Conservation (phyloP, 2,797 vertebrate genomes). For the Scolopax rusticola region DNA sequence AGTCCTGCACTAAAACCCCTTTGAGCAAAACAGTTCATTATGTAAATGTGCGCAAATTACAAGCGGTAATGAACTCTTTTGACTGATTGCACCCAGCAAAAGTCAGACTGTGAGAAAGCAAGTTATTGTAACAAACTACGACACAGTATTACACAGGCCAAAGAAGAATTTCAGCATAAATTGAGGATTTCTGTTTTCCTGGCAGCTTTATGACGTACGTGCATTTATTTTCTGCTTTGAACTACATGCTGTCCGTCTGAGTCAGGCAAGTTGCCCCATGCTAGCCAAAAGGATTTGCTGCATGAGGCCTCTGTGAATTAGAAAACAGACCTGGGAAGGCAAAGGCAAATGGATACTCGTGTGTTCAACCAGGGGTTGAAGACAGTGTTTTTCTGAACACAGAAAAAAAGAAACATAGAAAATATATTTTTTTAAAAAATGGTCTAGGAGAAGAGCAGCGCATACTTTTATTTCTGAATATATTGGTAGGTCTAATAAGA, state of each 20-base stretch:
- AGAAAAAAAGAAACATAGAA: not conserved
- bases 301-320: not conserved
- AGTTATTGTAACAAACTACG: not conserved
- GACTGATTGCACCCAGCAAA: not conserved
- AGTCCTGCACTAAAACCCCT: not conserved
- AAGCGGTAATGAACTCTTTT: not conserved
- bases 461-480: not conserved
- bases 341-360: not conserved
- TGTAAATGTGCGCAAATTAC: not conserved
- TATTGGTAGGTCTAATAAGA: not conserved
- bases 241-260: not conserved
- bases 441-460: not conserved
- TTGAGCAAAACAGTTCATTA: not conserved
- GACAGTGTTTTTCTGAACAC: no score
- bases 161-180: not conserved
- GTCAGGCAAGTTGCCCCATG: not conserved
- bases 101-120: not conserved
- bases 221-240: slow-evolving; percentile 1
- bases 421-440: not conserved
- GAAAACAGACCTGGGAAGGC: not conserved
- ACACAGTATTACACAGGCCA: not conserved
- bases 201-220: not conserved
- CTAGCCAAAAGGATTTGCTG: not conserved
- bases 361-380: not conserved
- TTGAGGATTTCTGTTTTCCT: not conserved